These are phyloP conservation scores for Aethes cnicana DNA, from an alignment of 2,888 invertebrate genomes.

Conservation along the genomic window DNA sequence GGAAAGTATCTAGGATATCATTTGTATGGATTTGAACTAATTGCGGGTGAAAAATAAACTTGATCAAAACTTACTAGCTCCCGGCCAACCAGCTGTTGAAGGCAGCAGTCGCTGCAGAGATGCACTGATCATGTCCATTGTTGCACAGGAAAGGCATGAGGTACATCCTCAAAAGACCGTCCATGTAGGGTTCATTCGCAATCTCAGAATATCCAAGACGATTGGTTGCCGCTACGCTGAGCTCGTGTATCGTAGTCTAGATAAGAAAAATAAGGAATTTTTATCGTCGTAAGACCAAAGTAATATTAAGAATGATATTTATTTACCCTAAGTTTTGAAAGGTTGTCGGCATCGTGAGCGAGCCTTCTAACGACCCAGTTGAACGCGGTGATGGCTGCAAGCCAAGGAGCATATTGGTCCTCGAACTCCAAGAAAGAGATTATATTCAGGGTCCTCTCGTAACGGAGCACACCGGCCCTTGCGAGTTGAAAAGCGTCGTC, in stretches of 20 bases:
- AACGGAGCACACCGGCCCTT: conserved; percentile 63
- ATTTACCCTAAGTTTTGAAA: conserved; percentile 35
- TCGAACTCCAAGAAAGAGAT: conserved; percentile 72
- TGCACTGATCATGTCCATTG: conserved; percentile 65
- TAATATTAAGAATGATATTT: too few species aligned
- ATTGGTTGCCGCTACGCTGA: conserved; percentile 70
- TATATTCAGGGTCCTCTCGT: conserved; percentile 70
- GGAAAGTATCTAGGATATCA: too few species aligned
- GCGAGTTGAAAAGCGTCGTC: conserved; percentile 81
- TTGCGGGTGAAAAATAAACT: not conserved
- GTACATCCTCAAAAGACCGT: conserved; percentile 77
- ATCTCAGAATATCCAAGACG: conserved; percentile 77
- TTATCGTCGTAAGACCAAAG: too few species aligned
- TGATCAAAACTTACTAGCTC: conserved; percentile 48
- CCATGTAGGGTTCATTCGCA: conserved; percentile 70
- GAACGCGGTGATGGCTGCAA: conserved; percentile 68
- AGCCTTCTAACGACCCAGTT: conserved; percentile 44
- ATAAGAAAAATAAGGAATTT: not conserved
- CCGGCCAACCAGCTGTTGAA: conserved; percentile 66
- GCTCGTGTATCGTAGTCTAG: conserved; percentile 64
- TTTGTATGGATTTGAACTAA: too few species aligned
- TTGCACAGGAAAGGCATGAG: conserved; percentile 82
- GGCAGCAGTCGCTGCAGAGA: conserved; percentile 53
- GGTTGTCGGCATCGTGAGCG: conserved; percentile 41
- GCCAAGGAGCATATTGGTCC: conserved; percentile 83